Evolutionary conservation across 2,888 invertebrate species (phyloP).

Genomic region (Glaucopsyche alexis): DNA sequence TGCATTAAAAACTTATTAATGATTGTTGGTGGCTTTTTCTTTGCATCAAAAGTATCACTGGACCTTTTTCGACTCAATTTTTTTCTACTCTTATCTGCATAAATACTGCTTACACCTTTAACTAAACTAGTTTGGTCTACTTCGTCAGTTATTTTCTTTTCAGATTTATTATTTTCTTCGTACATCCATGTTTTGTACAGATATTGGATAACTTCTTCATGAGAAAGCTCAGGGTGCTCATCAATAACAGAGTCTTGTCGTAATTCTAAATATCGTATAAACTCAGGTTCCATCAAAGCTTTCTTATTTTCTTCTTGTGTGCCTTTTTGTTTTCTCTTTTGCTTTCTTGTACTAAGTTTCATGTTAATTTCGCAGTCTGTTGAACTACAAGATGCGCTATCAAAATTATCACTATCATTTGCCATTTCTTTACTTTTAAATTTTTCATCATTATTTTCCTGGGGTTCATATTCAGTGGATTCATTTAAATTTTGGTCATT

Average conservation of each 20-base stretch:
- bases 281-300: constrained; percentile 49
- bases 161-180: constrained; percentile 59
- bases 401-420: constrained; percentile 38
- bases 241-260: constrained; percentile 69
- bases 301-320: neutral
- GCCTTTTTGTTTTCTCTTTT: constrained; percentile 41
- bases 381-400: constrained; percentile 44
- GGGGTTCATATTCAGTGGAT: constrained; percentile 13
- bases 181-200: constrained; percentile 74
- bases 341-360: constrained; percentile 46
- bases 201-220: constrained; percentile 65
- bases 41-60: neutral
- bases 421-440: neutral
- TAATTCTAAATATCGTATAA: constrained; percentile 69
- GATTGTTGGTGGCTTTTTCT: neutral
- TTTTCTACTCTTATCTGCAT: constrained; percentile 35
- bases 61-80: constrained; percentile 23
- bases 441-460: constrained; percentile 16
- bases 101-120: constrained; percentile 44
- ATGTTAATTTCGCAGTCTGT: constrained; percentile 46
- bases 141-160: constrained; percentile 51
- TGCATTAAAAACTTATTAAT: neutral
- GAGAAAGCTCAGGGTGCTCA: constrained; percentile 70
- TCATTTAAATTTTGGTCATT: constrained; percentile 13
- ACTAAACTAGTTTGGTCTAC: constrained; percentile 50